Conservation (phyloP, 2,797 vertebrate genomes). For the Fratercula arctica region DNA sequence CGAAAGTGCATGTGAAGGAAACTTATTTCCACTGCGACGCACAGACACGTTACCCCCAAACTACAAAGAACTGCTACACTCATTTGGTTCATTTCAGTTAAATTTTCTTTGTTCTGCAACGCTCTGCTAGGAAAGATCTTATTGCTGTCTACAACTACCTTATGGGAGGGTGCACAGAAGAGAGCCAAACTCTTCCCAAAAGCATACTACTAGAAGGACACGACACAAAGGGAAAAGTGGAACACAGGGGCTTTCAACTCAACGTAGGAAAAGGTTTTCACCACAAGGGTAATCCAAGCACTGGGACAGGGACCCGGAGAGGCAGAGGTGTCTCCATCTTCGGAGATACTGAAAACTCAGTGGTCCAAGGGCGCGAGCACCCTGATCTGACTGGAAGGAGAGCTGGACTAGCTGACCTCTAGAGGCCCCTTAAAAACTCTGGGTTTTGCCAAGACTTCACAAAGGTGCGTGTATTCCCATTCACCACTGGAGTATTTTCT, state of each 20-base stretch:
- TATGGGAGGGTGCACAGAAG: background rate
- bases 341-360: background rate
- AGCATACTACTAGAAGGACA: background rate
- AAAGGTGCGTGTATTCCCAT: background rate
- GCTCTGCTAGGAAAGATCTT: background rate
- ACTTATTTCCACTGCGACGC: background rate
- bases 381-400: background rate
- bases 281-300: no score
- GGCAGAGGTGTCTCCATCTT: no score
- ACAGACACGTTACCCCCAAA: no score
- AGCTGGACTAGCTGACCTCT: background rate
- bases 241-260: no score
- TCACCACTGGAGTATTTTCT: background rate
- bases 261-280: background rate
- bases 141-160: background rate
- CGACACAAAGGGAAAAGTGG: background rate
- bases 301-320: no score
- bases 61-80: background rate
- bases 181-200: background rate
- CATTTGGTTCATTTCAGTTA: background rate
- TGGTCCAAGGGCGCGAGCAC: rapidly evolving
- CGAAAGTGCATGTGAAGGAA: background rate
- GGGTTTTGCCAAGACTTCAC: background rate
- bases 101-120: background rate
- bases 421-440: background rate